A percentile compares a stretch with the other conserved stretches of the same genome.
Conservation (phyloP, 2,113 vertebrate species). For the Myocastor coypus region DNA sequence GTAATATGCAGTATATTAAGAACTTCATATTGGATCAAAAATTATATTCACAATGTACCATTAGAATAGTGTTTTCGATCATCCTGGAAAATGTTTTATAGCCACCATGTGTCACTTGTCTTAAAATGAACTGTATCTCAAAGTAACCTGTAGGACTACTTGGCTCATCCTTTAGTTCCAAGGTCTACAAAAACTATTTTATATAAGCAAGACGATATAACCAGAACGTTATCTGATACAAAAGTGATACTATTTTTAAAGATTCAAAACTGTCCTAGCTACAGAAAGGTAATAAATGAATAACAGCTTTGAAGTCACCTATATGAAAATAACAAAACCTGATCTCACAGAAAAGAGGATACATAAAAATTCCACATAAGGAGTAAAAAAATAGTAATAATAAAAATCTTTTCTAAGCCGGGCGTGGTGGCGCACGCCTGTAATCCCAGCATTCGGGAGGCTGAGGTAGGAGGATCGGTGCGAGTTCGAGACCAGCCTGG, state of each 20-base stretch:
- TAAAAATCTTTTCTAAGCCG: not conserved
- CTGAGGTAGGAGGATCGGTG: too few relatives aligned
- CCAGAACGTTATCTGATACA: slow-evolving; percentile 2
- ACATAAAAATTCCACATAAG: slow-evolving; percentile 25
- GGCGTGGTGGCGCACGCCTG: too few relatives aligned
- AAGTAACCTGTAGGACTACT: slow-evolving; percentile 27
- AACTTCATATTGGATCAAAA: slow-evolving; percentile 72
- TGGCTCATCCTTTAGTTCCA: not conserved
- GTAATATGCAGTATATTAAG: slow-evolving; percentile 77
- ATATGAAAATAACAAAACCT: not conserved
- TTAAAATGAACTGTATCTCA: slow-evolving; percentile 68
- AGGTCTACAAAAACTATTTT: not conserved
- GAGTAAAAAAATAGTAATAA: too few relatives aligned
- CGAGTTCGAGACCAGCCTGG: too few relatives aligned
- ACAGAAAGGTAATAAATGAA: not conserved
- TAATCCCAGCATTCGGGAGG: too few relatives aligned
- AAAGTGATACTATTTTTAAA: slow-evolving; percentile 45
- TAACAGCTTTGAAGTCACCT: not conserved
- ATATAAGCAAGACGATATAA: slow-evolving; percentile 13
- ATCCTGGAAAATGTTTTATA: slow-evolving; percentile 59
- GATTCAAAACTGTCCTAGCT: not conserved
- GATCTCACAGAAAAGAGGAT: not conserved
- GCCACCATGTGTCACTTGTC: slow-evolving; percentile 2
- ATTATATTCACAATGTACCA: slow-evolving; percentile 75
- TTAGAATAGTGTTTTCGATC: slow-evolving; percentile 67